Percentiles rank a stretch among this genome's conserved stretches.
These are phyloP conservation scores for Danio kyathit DNA, from an alignment of 2,797 vertebrate genomes.

Conservation along the genomic window DNA sequence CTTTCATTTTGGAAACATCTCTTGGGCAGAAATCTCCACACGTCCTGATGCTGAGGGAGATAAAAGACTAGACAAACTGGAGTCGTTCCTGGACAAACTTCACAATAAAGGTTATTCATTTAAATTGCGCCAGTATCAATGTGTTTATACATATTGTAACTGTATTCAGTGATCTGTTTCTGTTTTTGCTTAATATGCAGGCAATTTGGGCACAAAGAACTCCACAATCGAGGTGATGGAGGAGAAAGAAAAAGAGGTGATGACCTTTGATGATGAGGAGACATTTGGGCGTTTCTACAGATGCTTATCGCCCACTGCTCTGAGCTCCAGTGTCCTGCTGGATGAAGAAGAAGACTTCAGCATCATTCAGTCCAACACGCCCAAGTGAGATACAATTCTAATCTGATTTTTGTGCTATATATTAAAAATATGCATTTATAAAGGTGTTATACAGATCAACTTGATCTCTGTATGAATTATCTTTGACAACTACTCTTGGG, in stretches of 20 bases:
- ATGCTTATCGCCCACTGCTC: conserved; percentile 62
- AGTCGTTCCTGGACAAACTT: conserved; percentile 85
- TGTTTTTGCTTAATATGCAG: conserved; percentile 60
- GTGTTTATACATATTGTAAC: neutral
- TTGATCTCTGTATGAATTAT: neutral
- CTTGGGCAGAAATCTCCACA: conserved; percentile 78
- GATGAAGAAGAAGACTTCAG: conserved; percentile 78
- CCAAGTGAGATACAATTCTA: conserved; percentile 70
- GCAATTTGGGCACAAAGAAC: conserved; percentile 66
- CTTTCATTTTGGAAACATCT: conserved; percentile 11
- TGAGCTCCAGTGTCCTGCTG: conserved; percentile 64
- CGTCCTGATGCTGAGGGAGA: conserved; percentile 79
- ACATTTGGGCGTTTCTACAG: conserved; percentile 81
- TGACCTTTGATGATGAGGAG: conserved; percentile 83
- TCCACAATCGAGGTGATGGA: conserved; percentile 82
- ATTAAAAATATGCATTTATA: neutral
- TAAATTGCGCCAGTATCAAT: neutral
- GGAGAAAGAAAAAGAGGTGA: conserved; percentile 83
- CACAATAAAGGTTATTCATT: conserved; percentile 80
- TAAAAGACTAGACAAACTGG: conserved; percentile 83
- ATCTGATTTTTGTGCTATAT: neutral
- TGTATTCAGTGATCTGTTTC: neutral
- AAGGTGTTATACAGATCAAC: neutral
- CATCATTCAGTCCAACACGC: conserved; percentile 71
- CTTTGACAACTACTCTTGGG: neutral